Base-by-base conservation (phyloP, 2,888 invertebrate species). In the Pardosa pseudoannulata region DNA sequence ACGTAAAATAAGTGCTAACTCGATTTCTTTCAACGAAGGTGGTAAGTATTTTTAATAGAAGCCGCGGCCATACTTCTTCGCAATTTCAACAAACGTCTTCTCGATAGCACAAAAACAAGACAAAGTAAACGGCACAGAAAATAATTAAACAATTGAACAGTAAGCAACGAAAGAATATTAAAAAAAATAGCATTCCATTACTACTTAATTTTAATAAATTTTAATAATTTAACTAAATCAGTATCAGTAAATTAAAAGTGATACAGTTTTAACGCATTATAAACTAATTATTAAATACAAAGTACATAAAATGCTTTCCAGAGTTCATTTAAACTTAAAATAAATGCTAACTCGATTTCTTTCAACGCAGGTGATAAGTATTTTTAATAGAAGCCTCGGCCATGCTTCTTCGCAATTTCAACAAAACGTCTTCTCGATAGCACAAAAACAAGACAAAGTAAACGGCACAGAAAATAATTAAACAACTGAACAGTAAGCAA, bases 91-190 rank as follows among this genome's bases (percentile, higher is more conserved):
- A 56, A 56, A 56, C 23, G 56, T 56, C 56, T 56, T 56, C 46
- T 3, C 23, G 23, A 3, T 56, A 23, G 5, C 19, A 16, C 56
- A 23, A 23, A 56, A 56, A 56, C 46, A 46, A 23, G 11, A 56
- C 56, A 56, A 56, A 56, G 11, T 23, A 56, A 56, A 56, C 56
- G 19, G 23, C 50, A 76, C 78, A 78, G 83, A 78, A 85, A 85
- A 85, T 85, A 85, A 85, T 85, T 85, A 85, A 85, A 85, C 78
- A 85, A 85, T 85, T 85, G 83, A 78, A 85, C 73, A 64, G 56
- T 29, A 72, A 78, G 36, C 36, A 71, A 78, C n/a, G n/a, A n/a
- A 67, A 78, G 50, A 56, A 79, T 70, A 79, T 70, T 56, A 27
- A 72, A 50, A 31, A 46, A 72, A 29, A 64, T n/a, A 13, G 31